Evolutionary conservation across 2,888 invertebrate genomes (phyloP), one percentile per base, ranked within the genome.

Genomic region (Boloria euphrosyne): DNA sequence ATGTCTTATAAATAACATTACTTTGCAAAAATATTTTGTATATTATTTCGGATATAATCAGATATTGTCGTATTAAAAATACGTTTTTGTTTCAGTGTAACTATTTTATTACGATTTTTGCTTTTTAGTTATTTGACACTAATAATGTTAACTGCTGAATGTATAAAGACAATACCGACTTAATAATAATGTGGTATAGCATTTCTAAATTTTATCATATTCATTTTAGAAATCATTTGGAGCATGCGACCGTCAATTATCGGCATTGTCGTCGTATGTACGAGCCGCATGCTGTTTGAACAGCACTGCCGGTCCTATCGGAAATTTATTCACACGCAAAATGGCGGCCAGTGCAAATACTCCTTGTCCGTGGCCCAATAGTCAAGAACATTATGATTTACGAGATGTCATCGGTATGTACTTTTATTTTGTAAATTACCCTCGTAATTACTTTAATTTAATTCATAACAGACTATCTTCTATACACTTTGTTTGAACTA

Each of bases 371-470:
- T 98, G 98, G 98, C 96, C 98, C 73, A 98, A 97, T 92, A 95
- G 94, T 81, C 96, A 96, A 89, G 97, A 97, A 83, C 97, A 97
- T 87, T 98, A 98, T 90, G 97, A 98, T 90, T 91, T 98, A 79
- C 95, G 96, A 77, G 98, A 98, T 92, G 97, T 98, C 80, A 98
- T 98, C 82, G 97, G 97, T 97, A 91, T 93, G 95, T 94, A 70
- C 44, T 63, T 52, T 16, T 47, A 52, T 58, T 55, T 60, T 62
- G 22, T 60, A 62, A 57, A 59, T 49, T 22, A 59, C 46, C 27
- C 16, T 31, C 27, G 27, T 5, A 22, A 47, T 57, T 44, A 57
- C 5, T 51, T 52, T 13, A 44, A 7, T 5, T 46, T 57, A 27
- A 27, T 57, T 22, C 57, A 50, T 17, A 38, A 59, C 38, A 59